phyloP scores from a whole-genome alignment of 2,797 vertebrate genomes.

The Centroberyx gerrardi region DNA sequence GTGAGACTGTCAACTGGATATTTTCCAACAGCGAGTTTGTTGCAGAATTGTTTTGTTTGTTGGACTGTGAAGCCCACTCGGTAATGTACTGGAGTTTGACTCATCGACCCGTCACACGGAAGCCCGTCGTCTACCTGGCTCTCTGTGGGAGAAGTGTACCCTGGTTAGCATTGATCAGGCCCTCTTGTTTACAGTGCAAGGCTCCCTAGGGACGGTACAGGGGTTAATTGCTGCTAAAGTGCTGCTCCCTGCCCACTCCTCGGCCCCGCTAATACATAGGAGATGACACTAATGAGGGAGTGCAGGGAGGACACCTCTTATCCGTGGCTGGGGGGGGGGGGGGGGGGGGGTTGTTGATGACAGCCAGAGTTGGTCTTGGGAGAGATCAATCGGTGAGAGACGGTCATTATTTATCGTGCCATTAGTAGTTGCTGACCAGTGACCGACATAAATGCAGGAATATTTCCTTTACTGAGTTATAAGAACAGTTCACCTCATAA shows the following conservation, averaged over 20 bases:
- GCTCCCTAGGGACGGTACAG: slow-evolving; percentile 88
- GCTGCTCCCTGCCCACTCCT: slow-evolving; percentile 89
- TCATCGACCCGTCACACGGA: slow-evolving; percentile 7
- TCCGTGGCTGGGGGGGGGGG: slow-evolving; percentile 36
- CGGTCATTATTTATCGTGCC: not conserved
- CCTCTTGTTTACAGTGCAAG: slow-evolving; percentile 91
- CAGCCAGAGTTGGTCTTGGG: slow-evolving; percentile 7
- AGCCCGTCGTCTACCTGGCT: not conserved
- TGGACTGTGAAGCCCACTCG: not conserved
- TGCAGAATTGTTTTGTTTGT: not conserved
- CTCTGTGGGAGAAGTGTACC: slow-evolving; percentile 53
- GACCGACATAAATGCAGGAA: not conserved
- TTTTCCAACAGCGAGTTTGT: not conserved
- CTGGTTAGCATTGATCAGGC: slow-evolving; percentile 87
- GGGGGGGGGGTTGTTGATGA: slow-evolving; percentile 1
- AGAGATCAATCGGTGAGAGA: slow-evolving; percentile 1
- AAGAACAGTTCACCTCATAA: too few relatives aligned
- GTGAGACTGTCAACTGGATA: not conserved
- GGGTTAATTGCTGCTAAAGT: slow-evolving; percentile 95
- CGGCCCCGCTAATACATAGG: slow-evolving; percentile 89
- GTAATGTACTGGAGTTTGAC: not conserved
- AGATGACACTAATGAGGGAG: slow-evolving; percentile 92
- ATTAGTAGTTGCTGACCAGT: not conserved
- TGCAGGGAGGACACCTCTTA: slow-evolving; percentile 83
- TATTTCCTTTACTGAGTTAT: not conserved